A percentile compares a stretch with the other conserved stretches of the same genome.
Evolutionary conservation across 2,113 vertebrate genomes (phyloP).

Genomic region (Nothobranchius kuhntae): DNA sequence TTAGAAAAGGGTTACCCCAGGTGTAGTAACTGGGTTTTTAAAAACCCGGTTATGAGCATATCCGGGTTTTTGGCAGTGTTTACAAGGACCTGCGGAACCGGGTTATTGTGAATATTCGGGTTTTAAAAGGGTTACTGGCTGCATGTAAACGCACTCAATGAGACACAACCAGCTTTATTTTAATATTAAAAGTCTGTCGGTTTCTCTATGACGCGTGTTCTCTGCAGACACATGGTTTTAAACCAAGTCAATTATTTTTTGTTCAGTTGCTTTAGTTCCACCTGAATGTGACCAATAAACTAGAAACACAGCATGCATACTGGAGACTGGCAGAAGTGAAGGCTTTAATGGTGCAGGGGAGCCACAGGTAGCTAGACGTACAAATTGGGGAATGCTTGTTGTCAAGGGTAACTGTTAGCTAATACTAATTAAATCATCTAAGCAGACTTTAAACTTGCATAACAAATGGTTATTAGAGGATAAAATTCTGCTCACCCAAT

Average conservation of each 20-base stretch:
- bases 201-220: slow-evolving; percentile 13
- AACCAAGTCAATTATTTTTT: no score
- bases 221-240: neutral
- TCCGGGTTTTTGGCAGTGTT: no score
- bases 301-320: no score
- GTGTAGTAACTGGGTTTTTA: no score
- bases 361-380: slow-evolving; percentile 35
- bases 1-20: no score
- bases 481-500: slow-evolving; percentile 27
- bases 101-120: no score
- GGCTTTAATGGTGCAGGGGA: neutral
- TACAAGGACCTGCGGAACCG: no score
- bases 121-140: no score
- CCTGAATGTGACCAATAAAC: no score
- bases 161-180: slow-evolving; percentile 19
- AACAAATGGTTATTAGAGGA: slow-evolving; percentile 39
- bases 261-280: no score
- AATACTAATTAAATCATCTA: slow-evolving; percentile 42
- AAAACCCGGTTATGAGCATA: no score
- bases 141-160: no score
- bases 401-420: slow-evolving; percentile 30
- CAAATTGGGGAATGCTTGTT: slow-evolving; percentile 36
- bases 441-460: slow-evolving; percentile 44
- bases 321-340: neutral
- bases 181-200: slow-evolving; percentile 9